Evolutionary conservation across 2,797 vertebrate genomes (phyloP).

Genomic region (Microcaecilia unicolor): DNA sequence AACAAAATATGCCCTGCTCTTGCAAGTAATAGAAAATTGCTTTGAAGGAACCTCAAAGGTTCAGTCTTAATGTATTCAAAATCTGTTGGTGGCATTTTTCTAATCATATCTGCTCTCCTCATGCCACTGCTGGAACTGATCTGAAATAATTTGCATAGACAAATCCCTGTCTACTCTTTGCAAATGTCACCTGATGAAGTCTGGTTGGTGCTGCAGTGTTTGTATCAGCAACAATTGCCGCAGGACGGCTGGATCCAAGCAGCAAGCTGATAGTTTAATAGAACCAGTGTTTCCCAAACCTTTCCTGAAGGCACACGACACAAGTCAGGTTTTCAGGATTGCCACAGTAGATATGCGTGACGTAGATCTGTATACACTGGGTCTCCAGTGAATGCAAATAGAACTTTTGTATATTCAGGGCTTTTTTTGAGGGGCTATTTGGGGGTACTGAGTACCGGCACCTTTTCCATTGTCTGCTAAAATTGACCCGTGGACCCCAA

Average conservation of each 20-base stretch:
- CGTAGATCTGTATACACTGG: no score
- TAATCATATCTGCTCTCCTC: conserved; percentile 3
- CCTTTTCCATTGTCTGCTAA: no score
- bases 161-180: neutral
- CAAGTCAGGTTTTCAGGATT: no score
- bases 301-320: no score
- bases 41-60: neutral
- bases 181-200: neutral
- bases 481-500: no score
- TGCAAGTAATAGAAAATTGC: neutral
- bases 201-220: neutral
- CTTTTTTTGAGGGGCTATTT: no score
- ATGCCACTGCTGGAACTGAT: neutral
- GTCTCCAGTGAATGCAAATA: no score
- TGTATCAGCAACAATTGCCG: neutral
- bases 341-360: no score
- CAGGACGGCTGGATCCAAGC: neutral
- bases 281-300: no score
- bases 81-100: conserved; percentile 2
- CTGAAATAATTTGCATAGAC: conserved; percentile 1
- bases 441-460: no score
- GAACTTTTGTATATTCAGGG: no score
- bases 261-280: neutral
- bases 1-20: neutral
- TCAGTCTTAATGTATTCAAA: no score